A percentile compares a stretch with the other conserved stretches of the same genome.
phyloP scores from a whole-genome alignment of 2,888 invertebrate genomes.

The Dilophus febrilis region DNA sequence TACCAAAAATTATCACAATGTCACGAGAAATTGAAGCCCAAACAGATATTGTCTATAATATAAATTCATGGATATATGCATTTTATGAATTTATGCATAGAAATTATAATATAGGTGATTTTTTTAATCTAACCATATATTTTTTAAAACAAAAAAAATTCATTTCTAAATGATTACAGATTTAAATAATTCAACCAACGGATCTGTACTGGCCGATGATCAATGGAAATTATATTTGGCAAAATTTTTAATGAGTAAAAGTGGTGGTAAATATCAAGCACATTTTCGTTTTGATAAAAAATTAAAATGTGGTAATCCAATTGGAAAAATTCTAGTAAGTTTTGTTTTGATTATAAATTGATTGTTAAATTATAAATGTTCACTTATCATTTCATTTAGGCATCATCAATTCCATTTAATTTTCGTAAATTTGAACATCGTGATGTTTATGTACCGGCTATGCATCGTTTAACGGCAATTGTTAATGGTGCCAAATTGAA shows the following conservation, averaged over 20 bases:
- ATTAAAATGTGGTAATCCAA: conserved; percentile 42
- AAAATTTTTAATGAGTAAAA: conserved; percentile 49
- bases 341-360: conserved; percentile 2
- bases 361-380: not conserved
- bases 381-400: conserved; percentile 22
- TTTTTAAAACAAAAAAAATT: no score
- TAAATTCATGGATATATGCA: conserved; percentile 47
- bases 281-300: conserved; percentile 45
- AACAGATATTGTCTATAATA: conserved; percentile 34
- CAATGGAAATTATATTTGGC: conserved; percentile 46
- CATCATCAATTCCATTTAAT: conserved; percentile 44
- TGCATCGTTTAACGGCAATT: conserved; percentile 43
- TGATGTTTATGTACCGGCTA: conserved; percentile 52
- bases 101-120: conserved; percentile 39
- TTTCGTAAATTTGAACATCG: conserved; percentile 43
- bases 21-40: conserved; percentile 34
- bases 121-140: no score
- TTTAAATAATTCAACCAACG: no score
- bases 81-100: conserved; percentile 42
- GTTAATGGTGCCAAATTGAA: conserved; percentile 40
- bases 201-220: conserved; percentile 34
- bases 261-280: conserved; percentile 48
- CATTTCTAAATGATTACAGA: no score
- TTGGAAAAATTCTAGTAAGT: conserved; percentile 36
- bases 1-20: conserved; percentile 38